phyloP scores from a whole-genome alignment of 2,888 invertebrate species.

The Apodemia duryi region DNA sequence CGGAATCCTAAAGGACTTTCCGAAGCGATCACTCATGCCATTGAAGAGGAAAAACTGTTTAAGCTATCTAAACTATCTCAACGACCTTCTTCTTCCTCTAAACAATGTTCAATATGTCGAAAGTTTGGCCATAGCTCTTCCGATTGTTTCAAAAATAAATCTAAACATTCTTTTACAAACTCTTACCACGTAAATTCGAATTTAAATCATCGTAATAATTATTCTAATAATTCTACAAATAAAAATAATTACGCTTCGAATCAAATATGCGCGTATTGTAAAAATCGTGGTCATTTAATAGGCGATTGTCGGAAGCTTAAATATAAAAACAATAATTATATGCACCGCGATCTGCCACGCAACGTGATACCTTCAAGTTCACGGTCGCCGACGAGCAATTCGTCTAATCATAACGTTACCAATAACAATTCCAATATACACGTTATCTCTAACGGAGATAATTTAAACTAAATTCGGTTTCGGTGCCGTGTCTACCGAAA shows the following conservation, averaged over 20 bases:
- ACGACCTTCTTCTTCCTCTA: conserved; percentile 9
- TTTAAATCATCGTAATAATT: neutral
- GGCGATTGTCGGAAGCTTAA: conserved; percentile 16
- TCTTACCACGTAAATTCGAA: conserved; percentile 10
- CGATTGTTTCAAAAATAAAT: conserved; percentile 6
- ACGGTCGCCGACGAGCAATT: neutral
- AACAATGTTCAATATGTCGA: conserved; percentile 7
- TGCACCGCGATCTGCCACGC: neutral
- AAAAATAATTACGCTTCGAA: neutral
- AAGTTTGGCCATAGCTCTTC: conserved; percentile 5
- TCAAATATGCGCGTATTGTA: conserved; percentile 18
- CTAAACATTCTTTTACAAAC: conserved; percentile 4
- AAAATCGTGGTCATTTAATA: conserved; percentile 17
- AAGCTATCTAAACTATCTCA: conserved; percentile 8
- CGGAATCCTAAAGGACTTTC: neutral
- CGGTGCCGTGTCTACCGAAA: conserved; percentile 16
- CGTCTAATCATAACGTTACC: neutral
- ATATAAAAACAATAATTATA: conserved; percentile 6
- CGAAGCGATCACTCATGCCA: neutral
- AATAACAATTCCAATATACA: conserved; percentile 5
- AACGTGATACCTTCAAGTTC: conserved; percentile 10
- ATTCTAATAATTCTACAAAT: conserved; percentile 6
- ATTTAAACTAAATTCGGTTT: conserved; percentile 19
- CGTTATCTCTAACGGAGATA: neutral
- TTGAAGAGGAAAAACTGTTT: neutral